A percentile compares a stretch with the other conserved stretches of the same genome.
phyloP scores from a whole-genome alignment of 2,113 vertebrate genomes.

The Clupea harengus region DNA sequence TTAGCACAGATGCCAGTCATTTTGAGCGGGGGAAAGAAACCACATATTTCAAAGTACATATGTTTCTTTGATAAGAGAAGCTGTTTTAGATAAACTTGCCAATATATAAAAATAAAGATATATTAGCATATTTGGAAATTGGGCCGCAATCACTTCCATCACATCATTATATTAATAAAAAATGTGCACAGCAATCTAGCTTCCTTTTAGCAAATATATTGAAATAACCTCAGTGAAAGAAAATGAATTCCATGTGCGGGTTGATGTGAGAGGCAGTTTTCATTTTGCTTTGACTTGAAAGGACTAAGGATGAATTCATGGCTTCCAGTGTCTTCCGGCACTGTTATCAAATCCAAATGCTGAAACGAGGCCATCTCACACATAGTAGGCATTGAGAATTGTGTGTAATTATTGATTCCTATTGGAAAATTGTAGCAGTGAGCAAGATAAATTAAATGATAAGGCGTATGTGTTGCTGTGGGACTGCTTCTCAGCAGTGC shows the following conservation, averaged over 20 bases:
- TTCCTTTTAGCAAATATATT: slow-evolving; percentile 51
- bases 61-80: slow-evolving; percentile 1
- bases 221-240: slow-evolving; percentile 38
- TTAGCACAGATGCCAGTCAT: neutral
- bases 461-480: slow-evolving; percentile 47
- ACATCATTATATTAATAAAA: slow-evolving; percentile 52
- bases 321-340: slow-evolving; percentile 47
- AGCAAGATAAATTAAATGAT: slow-evolving; percentile 72
- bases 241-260: slow-evolving; percentile 34
- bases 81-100: slow-evolving; percentile 23
- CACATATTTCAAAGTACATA: neutral
- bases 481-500: slow-evolving; percentile 35
- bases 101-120: slow-evolving; percentile 38
- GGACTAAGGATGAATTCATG: slow-evolving; percentile 45
- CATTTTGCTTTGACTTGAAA: slow-evolving; percentile 52
- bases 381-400: slow-evolving; percentile 48
- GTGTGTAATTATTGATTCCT: slow-evolving; percentile 66
- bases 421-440: slow-evolving; percentile 60
- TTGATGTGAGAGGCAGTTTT: slow-evolving; percentile 51
- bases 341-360: slow-evolving; percentile 58
- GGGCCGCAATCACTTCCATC: slow-evolving; percentile 47
- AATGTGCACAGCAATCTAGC: slow-evolving; percentile 35
- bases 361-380: slow-evolving; percentile 61
- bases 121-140: slow-evolving; percentile 46
- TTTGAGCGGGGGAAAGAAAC: neutral